Percentiles rank a stretch among this genome's conserved stretches.
These are phyloP conservation scores for Myotis daubentonii DNA, from an alignment of 2,797 vertebrate species.

Conservation along the genomic window DNA sequence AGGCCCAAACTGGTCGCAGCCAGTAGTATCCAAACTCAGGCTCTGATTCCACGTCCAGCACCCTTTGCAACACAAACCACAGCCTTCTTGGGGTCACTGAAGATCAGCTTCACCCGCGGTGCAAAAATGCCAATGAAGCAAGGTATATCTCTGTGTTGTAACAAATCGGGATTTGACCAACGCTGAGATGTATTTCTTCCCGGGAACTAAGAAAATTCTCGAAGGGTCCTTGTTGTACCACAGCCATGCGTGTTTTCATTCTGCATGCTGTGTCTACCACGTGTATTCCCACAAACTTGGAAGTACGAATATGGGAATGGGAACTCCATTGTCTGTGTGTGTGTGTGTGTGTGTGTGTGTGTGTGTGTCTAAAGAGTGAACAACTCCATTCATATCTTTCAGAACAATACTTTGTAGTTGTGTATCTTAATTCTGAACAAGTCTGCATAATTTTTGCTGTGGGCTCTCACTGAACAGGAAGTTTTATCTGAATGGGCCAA, in stretches of 20 bases:
- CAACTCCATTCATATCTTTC: neutral
- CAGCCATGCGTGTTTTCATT: neutral
- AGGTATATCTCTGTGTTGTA: neutral
- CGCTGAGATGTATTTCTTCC: neutral
- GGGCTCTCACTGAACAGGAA: neutral
- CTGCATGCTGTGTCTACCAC: neutral
- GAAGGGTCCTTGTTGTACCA: neutral
- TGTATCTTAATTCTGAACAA: neutral
- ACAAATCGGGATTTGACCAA: neutral
- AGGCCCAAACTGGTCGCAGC: neutral
- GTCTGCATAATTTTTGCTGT: neutral
- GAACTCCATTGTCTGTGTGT: neutral
- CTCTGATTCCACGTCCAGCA: neutral
- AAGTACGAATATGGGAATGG: rapidly evolving
- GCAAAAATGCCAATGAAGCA: neutral
- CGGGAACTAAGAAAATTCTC: neutral
- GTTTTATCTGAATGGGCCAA: constrained; percentile 16
- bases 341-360: neutral
- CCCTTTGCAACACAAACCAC: neutral
- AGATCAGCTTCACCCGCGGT: no score
- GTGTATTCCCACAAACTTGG: neutral
- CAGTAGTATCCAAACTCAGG: neutral
- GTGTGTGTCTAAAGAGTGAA: neutral
- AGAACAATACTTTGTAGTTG: neutral
- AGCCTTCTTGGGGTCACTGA: neutral